Percentiles rank a stretch among this genome's conserved stretches.
Conservation (phyloP, 2,888 invertebrate species). For the Agonopterix alstromeriana region DNA sequence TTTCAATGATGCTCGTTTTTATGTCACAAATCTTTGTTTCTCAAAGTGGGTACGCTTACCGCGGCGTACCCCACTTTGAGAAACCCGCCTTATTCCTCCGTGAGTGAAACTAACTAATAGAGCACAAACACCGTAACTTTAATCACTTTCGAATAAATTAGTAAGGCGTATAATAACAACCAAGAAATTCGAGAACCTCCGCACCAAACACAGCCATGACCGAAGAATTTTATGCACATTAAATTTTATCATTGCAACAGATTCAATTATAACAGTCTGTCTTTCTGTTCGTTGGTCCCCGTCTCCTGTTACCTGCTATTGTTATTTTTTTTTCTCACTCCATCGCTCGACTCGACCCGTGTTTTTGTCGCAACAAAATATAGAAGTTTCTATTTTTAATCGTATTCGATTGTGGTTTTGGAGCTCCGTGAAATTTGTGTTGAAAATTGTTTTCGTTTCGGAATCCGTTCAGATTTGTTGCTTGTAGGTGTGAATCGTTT, state of each 20-base stretch:
- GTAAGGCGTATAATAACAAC: too few relatives aligned
- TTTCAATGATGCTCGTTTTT: too few relatives aligned
- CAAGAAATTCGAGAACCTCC: too few relatives aligned
- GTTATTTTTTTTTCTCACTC: slow-evolving; percentile 26
- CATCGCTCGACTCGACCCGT: not conserved
- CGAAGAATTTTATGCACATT: slow-evolving; percentile 15
- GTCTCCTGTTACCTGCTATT: slow-evolving; percentile 49
- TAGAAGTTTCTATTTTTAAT: slow-evolving; percentile 10
- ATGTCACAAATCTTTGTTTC: too few relatives aligned
- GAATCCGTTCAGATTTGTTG: slow-evolving; percentile 2
- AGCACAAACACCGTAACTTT: too few relatives aligned
- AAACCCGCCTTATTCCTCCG: too few relatives aligned
- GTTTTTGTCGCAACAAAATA: slow-evolving; percentile 1
- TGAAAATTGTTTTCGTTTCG: slow-evolving; percentile 14
- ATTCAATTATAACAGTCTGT: slow-evolving; percentile 30
- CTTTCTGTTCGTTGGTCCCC: slow-evolving; percentile 16
- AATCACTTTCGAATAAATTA: too few relatives aligned
- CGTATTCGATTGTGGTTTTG: slow-evolving; percentile 13
- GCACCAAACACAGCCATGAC: slow-evolving; percentile 2
- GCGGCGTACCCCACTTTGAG: too few relatives aligned
- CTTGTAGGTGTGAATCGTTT: not conserved
- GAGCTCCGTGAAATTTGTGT: slow-evolving; percentile 13
- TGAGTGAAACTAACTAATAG: too few relatives aligned
- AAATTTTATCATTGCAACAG: slow-evolving; percentile 20
- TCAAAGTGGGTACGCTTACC: too few relatives aligned